Conservation (phyloP, 2,113 vertebrate species). For the Willisornis vidua region DNA sequence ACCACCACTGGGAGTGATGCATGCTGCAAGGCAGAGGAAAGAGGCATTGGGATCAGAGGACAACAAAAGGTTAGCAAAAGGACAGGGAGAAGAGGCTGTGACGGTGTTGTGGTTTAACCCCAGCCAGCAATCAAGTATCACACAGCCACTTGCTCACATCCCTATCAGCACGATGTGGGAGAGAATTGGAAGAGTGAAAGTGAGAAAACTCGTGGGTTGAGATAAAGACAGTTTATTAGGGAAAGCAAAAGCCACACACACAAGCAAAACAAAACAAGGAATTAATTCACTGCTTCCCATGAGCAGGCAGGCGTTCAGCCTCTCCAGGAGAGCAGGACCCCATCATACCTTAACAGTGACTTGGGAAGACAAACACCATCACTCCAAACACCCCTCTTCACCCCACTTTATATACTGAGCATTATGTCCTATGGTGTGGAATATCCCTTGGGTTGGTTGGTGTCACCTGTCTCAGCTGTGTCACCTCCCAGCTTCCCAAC, state of each 20-base stretch:
- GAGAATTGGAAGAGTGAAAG: neutral
- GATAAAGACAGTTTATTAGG: neutral
- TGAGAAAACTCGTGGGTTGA: slow-evolving; percentile 8
- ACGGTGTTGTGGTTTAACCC: neutral
- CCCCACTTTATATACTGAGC: neutral
- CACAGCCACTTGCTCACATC: neutral
- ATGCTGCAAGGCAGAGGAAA: neutral
- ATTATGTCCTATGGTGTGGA: neutral
- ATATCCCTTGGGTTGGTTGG: neutral
- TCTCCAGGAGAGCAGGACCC: neutral
- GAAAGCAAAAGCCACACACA: neutral
- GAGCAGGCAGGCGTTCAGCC: neutral
- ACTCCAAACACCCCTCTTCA: accelerated
- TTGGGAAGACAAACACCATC: neutral
- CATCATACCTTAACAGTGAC: neutral
- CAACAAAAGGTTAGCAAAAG: neutral
- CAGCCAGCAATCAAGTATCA: neutral
- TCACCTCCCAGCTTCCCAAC: neutral
- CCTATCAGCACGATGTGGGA: neutral
- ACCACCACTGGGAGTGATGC: neutral
- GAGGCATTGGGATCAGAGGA: neutral
- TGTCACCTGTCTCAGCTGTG: neutral
- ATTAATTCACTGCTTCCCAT: neutral
- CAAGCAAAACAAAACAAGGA: slow-evolving; percentile 9
- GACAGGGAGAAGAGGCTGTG: neutral